phyloP scores from a whole-genome alignment of 2,888 invertebrate species.

The Chloroclystis v-ata region DNA sequence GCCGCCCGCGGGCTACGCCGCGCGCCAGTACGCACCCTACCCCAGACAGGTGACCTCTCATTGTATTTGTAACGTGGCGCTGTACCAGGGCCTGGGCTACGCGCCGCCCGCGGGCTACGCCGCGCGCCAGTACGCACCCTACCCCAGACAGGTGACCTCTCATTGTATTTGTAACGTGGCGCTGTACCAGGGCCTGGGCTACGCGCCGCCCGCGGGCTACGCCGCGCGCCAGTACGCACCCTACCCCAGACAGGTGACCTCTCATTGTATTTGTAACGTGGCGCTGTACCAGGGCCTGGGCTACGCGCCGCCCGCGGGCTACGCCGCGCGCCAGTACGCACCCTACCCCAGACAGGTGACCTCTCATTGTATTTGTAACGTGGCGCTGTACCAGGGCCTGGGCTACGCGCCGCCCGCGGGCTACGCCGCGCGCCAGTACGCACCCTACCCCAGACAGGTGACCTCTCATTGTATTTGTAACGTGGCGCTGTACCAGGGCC shows the following conservation, averaged over 20 bases:
- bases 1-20: slow-evolving; percentile 31
- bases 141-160: slow-evolving; percentile 13
- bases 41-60: slow-evolving; percentile 11
- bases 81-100: slow-evolving; percentile 51
- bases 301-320: slow-evolving; percentile 33
- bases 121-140: slow-evolving; percentile 45
- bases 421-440: slow-evolving; percentile 46
- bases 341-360: slow-evolving; percentile 21
- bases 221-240: slow-evolving; percentile 47
- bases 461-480: not conserved
- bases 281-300: slow-evolving; percentile 47
- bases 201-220: slow-evolving; percentile 32
- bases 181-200: slow-evolving; percentile 49
- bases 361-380: not conserved
- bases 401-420: slow-evolving; percentile 37
- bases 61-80: slow-evolving; percentile 13
- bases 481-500: slow-evolving; percentile 41
- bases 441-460: slow-evolving; percentile 25
- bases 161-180: slow-evolving; percentile 4
- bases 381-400: slow-evolving; percentile 44
- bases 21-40: slow-evolving; percentile 44
- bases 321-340: slow-evolving; percentile 47
- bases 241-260: slow-evolving; percentile 14
- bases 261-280: not conserved
- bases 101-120: slow-evolving; percentile 32